phyloP scores from a whole-genome alignment of 2,888 invertebrate species.

The Octodonta nipae region DNA sequence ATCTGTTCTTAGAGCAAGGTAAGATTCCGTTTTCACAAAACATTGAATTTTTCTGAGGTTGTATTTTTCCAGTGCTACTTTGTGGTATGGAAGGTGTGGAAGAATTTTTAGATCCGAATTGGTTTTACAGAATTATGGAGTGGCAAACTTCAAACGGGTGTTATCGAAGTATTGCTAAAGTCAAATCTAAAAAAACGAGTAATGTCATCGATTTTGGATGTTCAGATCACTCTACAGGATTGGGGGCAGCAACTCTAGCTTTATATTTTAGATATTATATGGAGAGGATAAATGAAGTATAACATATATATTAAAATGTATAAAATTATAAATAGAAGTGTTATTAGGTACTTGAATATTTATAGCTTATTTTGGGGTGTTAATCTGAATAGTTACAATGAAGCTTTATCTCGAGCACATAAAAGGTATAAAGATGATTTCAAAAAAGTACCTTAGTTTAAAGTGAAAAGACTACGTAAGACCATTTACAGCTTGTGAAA shows the following conservation, averaged over 20 bases:
- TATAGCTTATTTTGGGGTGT: too few species aligned
- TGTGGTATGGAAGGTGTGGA: constrained; percentile 38
- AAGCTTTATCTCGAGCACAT: too few species aligned
- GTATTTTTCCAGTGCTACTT: constrained; percentile 31
- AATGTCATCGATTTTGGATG: constrained; percentile 31
- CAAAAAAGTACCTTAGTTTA: too few species aligned
- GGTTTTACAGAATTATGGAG: constrained; percentile 27
- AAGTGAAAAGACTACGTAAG: too few species aligned
- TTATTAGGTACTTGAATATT: too few species aligned
- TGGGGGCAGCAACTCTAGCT: constrained; percentile 32
- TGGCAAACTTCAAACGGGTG: constrained; percentile 35
- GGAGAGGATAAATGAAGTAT: too few species aligned
- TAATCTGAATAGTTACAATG: too few species aligned
- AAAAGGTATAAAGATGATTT: too few species aligned
- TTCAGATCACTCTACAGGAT: constrained; percentile 35
- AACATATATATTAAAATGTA: too few species aligned
- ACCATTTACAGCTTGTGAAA: too few species aligned
- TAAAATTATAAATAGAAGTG: too few species aligned
- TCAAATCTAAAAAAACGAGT: constrained; percentile 21
- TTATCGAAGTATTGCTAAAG: constrained; percentile 19
- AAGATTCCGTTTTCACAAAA: constrained; percentile 3
- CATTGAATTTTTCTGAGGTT: background rate
- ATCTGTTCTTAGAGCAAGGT: constrained; percentile 28
- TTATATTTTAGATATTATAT: constrained; percentile 17
- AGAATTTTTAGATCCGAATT: constrained; percentile 32